Base-by-base conservation (phyloP, 2,888 invertebrate genomes). In the Cantharis rufa region DNA sequence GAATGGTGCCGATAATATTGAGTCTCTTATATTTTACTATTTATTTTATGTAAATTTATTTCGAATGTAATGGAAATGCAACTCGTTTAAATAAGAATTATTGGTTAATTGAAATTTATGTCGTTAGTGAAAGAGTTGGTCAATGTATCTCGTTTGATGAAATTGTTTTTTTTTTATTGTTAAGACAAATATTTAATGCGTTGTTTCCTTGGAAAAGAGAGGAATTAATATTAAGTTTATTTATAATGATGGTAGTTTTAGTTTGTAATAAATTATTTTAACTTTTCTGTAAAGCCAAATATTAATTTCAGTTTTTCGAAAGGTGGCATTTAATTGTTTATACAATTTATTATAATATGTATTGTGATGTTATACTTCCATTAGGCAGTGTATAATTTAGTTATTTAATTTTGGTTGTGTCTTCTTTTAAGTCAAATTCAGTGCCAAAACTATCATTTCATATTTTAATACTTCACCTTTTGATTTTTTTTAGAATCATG, bases 1-100 rank as follows among this genome's bases (percentile, higher is more conserved):
- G 81, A 81, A 71, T 82, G 82, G 82, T 82, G 82, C 78, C 82
- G 80, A 80, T 82, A 78, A 82, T 74, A 48, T 78, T 75, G 69
- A 69, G 11, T 24, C 27, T 64, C 9, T 72, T 21, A 27, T 32
- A 21, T 70, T 18, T 11, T 69, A 71, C 15, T 76, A 70, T 73
- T 72, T 78, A 75, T 70, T 75, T 32, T 16, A 66, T 76, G 64
- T 76, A 64, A 70, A 62, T 72, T 64, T 48, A 70, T 78, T 61
- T 28, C 72, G 70, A 70, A 69, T 76, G 76, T 76, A 70, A n/a
- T 70, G 63, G 32, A 16, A 74, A 70, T 48, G 48, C 48, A 48
- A 48, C 48, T 48, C 48, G 48, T 48, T n/a, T n/a, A 48, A n/a
- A n/a, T 48, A 48, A 48, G 48, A 48, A 48, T 48, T 32, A 32